Percentiles rank a stretch among this genome's conserved stretches.
These are phyloP conservation scores for Leuciscus idus DNA, from an alignment of 2,113 vertebrate genomes.

Conservation along the genomic window DNA sequence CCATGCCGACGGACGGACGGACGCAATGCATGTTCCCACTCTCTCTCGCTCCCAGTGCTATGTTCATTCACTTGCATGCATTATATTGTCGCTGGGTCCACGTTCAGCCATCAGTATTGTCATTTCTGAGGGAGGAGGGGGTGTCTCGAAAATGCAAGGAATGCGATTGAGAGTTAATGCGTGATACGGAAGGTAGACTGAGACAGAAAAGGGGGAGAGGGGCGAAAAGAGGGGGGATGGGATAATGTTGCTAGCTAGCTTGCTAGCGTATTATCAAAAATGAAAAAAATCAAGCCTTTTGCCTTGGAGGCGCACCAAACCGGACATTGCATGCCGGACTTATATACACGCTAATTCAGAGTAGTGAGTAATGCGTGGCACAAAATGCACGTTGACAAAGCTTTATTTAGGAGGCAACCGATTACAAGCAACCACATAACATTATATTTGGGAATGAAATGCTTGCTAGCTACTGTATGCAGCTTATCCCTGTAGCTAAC, in stretches of 20 bases:
- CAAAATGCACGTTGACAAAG: slow-evolving; percentile 54
- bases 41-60: slow-evolving; percentile 42
- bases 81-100: slow-evolving; percentile 54
- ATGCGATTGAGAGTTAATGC: slow-evolving; percentile 73
- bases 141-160: slow-evolving; percentile 74
- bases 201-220: slow-evolving; percentile 51
- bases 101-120: slow-evolving; percentile 71
- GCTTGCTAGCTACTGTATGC: slow-evolving; percentile 42
- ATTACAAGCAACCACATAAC: slow-evolving; percentile 55
- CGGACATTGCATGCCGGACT: slow-evolving; percentile 46
- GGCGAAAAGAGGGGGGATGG: slow-evolving; percentile 64
- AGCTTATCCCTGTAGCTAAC: slow-evolving; percentile 36
- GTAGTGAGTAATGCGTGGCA: slow-evolving; percentile 40
- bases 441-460: slow-evolving; percentile 46
- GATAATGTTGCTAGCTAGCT: slow-evolving; percentile 56
- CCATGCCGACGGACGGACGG: slow-evolving; percentile 51
- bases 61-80: slow-evolving; percentile 45
- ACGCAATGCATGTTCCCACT: slow-evolving; percentile 30
- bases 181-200: slow-evolving; percentile 66
- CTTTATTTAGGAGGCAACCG: slow-evolving; percentile 37
- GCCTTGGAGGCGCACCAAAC: slow-evolving; percentile 30
- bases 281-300: slow-evolving; percentile 53
- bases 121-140: slow-evolving; percentile 59
- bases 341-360: slow-evolving; percentile 25
- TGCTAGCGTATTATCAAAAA: slow-evolving; percentile 58